A percentile compares a stretch with the other conserved stretches of the same genome.
phyloP scores from a whole-genome alignment of 2,888 invertebrate species.

The Celastrina argiolus region DNA sequence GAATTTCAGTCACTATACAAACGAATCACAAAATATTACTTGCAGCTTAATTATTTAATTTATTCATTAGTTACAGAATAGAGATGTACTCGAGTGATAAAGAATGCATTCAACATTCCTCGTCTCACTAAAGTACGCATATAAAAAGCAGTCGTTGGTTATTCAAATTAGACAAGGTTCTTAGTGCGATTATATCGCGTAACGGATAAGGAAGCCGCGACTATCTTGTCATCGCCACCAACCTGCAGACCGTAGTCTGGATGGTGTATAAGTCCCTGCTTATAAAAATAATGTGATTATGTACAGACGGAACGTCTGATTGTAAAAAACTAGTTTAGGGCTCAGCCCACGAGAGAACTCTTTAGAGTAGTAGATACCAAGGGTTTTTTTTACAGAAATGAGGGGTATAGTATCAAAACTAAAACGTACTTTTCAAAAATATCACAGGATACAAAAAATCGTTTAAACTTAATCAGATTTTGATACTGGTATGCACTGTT shows the following conservation, averaged over 20 bases:
- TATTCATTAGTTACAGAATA: not conserved
- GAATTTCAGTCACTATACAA: not conserved
- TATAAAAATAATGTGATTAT: not conserved
- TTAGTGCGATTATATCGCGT: conserved; percentile 60
- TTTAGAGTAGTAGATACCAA: no score
- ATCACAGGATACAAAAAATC: no score
- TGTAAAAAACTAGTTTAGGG: no score
- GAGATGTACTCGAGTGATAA: conserved; percentile 7
- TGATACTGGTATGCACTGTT: no score
- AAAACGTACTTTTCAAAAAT: no score
- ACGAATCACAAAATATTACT: not conserved
- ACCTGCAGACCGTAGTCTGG: conserved; percentile 34
- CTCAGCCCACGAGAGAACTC: no score
- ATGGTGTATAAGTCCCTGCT: not conserved
- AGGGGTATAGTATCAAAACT: no score
- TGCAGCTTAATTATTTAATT: not conserved
- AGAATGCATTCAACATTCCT: conserved; percentile 10
- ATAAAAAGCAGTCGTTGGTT: conserved; percentile 36
- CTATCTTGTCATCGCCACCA: conserved; percentile 59
- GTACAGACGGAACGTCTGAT: not conserved
- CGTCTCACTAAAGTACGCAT: conserved; percentile 6
- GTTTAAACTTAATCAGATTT: no score
- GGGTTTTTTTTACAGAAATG: no score
- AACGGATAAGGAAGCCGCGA: conserved; percentile 66
- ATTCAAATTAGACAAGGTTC: conserved; percentile 67